Conservation (phyloP, 2,797 vertebrate genomes). For the Eulemur mongoz region DNA sequence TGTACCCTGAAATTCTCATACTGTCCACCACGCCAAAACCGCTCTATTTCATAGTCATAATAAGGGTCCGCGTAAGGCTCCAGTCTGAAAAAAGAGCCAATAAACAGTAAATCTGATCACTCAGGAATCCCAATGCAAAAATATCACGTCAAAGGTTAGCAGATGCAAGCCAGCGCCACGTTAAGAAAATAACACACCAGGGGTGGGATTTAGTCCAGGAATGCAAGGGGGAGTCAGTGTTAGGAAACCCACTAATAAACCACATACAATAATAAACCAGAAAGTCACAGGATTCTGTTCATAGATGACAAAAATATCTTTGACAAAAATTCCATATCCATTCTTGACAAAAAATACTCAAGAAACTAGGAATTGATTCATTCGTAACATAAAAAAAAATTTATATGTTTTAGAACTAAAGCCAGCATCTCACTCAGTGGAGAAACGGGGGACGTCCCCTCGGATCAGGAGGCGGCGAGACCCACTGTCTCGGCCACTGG, state of each 20-base stretch:
- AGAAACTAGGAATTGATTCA: background rate
- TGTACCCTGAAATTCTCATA: slow-evolving; percentile 99
- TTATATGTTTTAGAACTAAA: background rate
- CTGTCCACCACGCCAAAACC: slow-evolving; percentile 97
- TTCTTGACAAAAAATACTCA: background rate
- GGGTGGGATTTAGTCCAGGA: background rate
- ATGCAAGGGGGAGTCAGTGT: background rate
- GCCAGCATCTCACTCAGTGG: background rate
- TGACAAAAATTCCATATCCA: background rate
- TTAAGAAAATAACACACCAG: background rate
- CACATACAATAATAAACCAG: background rate
- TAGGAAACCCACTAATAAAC: background rate
- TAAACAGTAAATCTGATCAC: slow-evolving; percentile 30
- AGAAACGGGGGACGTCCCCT: background rate
- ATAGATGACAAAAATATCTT: background rate
- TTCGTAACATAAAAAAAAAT: background rate
- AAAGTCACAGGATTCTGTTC: background rate
- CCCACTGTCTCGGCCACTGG: too few relatives aligned
- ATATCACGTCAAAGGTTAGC: background rate
- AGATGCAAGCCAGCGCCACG: background rate
- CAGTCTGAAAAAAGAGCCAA: slow-evolving; percentile 84
- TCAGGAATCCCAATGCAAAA: background rate
- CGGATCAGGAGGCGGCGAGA: background rate
- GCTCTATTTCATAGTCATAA: slow-evolving; percentile 97
- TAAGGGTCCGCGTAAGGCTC: slow-evolving; percentile 96